Evolutionary conservation across 1,140 invertebrate species (phyloP).

Genomic region (Musca vetustissima): DNA sequence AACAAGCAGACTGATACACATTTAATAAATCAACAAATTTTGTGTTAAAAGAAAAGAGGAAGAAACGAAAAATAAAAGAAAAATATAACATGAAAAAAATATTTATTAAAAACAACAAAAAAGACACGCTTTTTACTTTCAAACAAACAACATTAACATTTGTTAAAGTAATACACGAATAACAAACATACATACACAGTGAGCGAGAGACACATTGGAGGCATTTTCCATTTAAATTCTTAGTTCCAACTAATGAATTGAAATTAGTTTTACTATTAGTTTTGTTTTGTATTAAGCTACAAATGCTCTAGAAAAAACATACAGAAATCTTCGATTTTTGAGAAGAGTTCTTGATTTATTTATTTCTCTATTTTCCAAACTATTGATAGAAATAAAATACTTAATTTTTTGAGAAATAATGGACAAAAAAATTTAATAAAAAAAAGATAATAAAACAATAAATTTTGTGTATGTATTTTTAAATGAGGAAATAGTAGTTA

Average conservation of each 20-base stretch:
- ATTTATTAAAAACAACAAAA: conserved; percentile 23
- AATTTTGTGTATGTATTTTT: neutral
- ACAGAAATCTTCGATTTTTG: conserved; percentile 52
- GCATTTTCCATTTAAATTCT: too few species aligned
- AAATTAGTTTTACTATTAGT: conserved; percentile 9
- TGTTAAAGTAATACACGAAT: too few species aligned
- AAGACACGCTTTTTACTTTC: conserved; percentile 11
- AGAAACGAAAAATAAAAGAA: conserved; percentile 14
- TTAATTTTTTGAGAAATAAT: conserved; percentile 41
- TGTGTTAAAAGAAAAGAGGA: conserved; percentile 26
- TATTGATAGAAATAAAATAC: neutral
- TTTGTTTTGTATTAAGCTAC: conserved; percentile 25
- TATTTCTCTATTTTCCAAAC: conserved; percentile 34
- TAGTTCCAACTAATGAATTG: too few species aligned
- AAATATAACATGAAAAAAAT: conserved; percentile 24
- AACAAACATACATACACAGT: neutral
- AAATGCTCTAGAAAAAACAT: conserved; percentile 1
- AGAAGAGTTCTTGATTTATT: conserved; percentile 46
- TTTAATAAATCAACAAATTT: conserved; percentile 29
- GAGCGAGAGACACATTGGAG: too few species aligned
- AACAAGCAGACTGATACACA: conserved; percentile 30
- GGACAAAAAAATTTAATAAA: conserved; percentile 36
- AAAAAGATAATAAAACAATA: neutral
- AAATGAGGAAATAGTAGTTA: too few species aligned
- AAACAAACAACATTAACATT: conserved; percentile 9